These are phyloP conservation scores for Phylloscopus collybita DNA, from an alignment of 2,797 vertebrate genomes.

Conservation along the genomic window DNA sequence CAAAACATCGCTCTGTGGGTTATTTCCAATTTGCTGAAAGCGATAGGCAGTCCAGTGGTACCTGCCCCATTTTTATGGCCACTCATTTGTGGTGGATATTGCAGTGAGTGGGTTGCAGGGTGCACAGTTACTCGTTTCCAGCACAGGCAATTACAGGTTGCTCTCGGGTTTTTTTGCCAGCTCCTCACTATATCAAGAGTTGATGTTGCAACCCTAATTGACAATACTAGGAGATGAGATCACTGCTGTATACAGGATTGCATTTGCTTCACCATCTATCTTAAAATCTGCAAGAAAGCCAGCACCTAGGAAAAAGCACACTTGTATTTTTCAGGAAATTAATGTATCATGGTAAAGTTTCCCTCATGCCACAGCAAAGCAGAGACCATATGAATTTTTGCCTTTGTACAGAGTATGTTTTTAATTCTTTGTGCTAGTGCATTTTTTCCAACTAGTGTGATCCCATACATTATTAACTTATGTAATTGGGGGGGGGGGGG, in stretches of 20 bases:
- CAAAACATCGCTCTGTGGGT: not conserved
- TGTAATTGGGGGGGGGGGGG: not conserved
- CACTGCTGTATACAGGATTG: not conserved
- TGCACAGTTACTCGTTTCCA: not conserved
- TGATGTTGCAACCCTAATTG: not conserved
- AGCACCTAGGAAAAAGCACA: not conserved
- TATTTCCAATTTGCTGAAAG: conserved; percentile 5
- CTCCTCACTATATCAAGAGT: not conserved
- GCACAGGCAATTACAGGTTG: not conserved
- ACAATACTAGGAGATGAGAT: not conserved
- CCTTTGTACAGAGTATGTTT: not conserved
- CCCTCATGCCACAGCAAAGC: not conserved
- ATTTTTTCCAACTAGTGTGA: not conserved
- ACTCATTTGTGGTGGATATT: accelerated
- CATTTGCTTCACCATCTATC: not conserved
- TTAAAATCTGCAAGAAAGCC: not conserved
- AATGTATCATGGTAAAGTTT: not conserved
- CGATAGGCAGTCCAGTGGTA: not conserved
- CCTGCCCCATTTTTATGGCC: not conserved
- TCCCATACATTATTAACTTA: not conserved
- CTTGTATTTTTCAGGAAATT: not conserved
- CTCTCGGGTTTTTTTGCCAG: not conserved
- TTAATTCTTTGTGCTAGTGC: not conserved
- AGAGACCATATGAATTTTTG: not conserved
- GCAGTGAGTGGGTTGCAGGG: not conserved